These are phyloP conservation scores for Psittacula echo DNA, from an alignment of 2,797 vertebrate species.

Conservation along the genomic window DNA sequence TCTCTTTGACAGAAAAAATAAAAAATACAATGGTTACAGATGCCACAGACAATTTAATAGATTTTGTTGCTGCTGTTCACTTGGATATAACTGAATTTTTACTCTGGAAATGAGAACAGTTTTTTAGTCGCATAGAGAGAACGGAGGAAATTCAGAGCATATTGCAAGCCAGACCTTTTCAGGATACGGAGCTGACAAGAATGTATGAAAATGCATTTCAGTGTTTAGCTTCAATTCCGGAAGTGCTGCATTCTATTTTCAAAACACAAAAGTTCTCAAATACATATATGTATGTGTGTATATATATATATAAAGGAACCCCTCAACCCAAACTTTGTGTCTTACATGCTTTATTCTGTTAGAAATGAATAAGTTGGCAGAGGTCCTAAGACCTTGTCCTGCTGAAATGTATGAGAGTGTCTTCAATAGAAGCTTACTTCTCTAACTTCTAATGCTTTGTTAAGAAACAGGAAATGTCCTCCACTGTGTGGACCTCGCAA, in stretches of 20 bases:
- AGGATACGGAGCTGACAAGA: neutral
- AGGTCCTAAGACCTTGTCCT: neutral
- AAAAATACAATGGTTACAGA: neutral
- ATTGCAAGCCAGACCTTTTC: neutral
- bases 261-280: neutral
- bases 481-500: neutral
- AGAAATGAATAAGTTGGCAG: neutral
- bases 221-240: neutral
- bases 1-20: neutral
- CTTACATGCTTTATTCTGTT: neutral
- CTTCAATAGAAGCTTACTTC: conserved; percentile 5
- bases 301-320: neutral
- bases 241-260: neutral
- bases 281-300: neutral
- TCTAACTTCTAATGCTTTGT: neutral
- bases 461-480: neutral
- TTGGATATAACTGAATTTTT: neutral
- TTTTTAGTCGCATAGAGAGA: neutral
- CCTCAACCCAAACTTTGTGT: neutral
- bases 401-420: neutral
- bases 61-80: neutral
- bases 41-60: neutral
- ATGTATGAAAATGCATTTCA: neutral
- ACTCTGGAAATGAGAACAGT: neutral
- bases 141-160: neutral